Percentiles rank a stretch among this genome's conserved stretches.
phyloP scores from a whole-genome alignment of 2,797 vertebrate species.

The Rhadinocentrus ornatus region DNA sequence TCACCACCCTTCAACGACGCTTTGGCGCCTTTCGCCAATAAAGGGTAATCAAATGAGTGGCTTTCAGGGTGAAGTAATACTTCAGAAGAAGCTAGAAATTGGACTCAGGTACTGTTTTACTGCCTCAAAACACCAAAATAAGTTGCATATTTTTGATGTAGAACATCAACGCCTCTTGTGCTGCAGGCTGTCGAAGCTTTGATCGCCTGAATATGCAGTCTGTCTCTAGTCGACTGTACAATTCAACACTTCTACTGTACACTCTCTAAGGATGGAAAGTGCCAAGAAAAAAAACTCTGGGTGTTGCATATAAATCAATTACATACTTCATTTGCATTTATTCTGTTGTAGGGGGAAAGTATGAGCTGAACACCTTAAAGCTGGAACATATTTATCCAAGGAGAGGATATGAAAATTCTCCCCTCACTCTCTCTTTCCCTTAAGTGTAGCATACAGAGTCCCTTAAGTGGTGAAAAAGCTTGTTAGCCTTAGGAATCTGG shows the following conservation, averaged over 20 bases:
- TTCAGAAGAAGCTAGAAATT: conserved; percentile 33
- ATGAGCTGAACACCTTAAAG: conserved; percentile 60
- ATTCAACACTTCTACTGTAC: conserved; percentile 52
- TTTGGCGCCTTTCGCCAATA: conserved; percentile 20
- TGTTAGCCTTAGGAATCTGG: conserved; percentile 51
- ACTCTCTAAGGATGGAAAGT: conserved; percentile 59
- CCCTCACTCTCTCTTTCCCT: conserved; percentile 42
- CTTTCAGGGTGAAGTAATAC: conserved; percentile 23
- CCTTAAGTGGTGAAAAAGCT: conserved; percentile 56
- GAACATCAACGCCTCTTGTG: conserved; percentile 47
- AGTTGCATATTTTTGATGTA: conserved; percentile 53
- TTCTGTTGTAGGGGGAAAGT: conserved; percentile 45
- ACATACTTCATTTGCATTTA: conserved; percentile 66
- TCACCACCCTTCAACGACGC: conserved; percentile 9
- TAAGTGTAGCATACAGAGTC: conserved; percentile 42
- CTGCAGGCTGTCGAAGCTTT: conserved; percentile 46
- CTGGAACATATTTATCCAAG: conserved; percentile 60
- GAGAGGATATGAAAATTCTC: conserved; percentile 61
- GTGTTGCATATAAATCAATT: conserved; percentile 70
- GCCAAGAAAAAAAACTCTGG: conserved; percentile 43
- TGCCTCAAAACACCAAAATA: conserved; percentile 33
- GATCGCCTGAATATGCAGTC: conserved; percentile 35
- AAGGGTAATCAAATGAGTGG: conserved; percentile 44
- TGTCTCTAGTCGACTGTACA: conserved; percentile 52
- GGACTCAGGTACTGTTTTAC: conserved; percentile 35